A percentile compares a stretch with the other conserved stretches of the same genome.
phyloP scores from a whole-genome alignment of 2,888 invertebrate genomes.

The Chromoteleia sp. region DNA sequence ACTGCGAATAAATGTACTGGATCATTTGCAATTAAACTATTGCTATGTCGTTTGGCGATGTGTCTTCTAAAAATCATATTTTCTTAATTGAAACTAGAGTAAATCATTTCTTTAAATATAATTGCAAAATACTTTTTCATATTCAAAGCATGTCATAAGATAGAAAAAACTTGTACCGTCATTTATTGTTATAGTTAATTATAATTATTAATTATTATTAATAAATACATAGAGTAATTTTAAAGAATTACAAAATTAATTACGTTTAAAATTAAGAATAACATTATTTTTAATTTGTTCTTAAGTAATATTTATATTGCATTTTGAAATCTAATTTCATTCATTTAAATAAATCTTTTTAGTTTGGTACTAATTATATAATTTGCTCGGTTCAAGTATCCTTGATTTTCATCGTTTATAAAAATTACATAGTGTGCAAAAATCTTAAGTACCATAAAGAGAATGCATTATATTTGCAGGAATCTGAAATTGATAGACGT shows the following conservation, averaged over 20 bases:
- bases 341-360: not conserved
- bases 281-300: too few relatives aligned
- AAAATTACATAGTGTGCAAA: conserved; percentile 7
- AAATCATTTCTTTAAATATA: too few relatives aligned
- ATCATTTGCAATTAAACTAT: conserved; percentile 1
- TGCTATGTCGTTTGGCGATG: not conserved
- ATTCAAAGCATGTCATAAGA: too few relatives aligned
- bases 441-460: not conserved
- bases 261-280: too few relatives aligned
- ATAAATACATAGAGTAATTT: too few relatives aligned
- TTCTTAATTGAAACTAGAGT: not conserved
- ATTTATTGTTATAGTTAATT: too few relatives aligned
- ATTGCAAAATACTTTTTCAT: too few relatives aligned
- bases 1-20: not conserved
- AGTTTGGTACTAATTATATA: not conserved
- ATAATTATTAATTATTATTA: too few relatives aligned
- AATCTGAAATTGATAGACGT: not conserved
- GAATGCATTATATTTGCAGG: conserved; percentile 4
- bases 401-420: not conserved
- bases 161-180: too few relatives aligned
- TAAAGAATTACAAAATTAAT: too few relatives aligned
- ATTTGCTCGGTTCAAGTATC: conserved; percentile 1
- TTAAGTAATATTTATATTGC: too few relatives aligned
- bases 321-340: too few relatives aligned
- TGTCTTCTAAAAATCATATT: not conserved